Base-by-base conservation (phyloP, 1,140 invertebrate genomes). In the Diprion similis region DNA sequence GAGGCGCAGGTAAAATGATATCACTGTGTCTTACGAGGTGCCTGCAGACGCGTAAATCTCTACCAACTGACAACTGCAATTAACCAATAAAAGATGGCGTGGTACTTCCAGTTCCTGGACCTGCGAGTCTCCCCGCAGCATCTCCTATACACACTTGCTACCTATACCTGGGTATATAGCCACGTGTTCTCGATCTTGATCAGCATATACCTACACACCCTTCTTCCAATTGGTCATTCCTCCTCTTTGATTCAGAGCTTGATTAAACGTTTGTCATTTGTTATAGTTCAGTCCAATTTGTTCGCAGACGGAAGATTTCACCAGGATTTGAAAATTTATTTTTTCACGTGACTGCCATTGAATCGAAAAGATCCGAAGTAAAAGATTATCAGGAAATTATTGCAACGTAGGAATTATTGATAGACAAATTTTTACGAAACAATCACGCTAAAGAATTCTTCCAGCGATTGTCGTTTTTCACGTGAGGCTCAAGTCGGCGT, bases 1-100 rank as follows among this genome's bases (percentile, higher is more conserved):
- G 51, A 59, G 51, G 51, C 51, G n/a, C 51, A 59, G 51, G 51
- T 59, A 59, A 59, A 59, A 17, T 17, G n/a, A 59, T 59, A 59
- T 59, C 51, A 59, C 51, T 59, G 51, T 59, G 51, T 59, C 51
- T 59, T 59, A 59, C n/a, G 51, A 13, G 51, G 11, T 13, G 51
- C 11, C 6, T 17, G 51, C 51, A 59, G 51, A 59, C 51, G 51
- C 51, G 51, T 59, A 59, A 59, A 59, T 59, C 51, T 59, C 51
- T 59, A 15, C n/a, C 51, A 59, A 59, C 51, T 59, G 51, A 59
- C 51, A 59, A 59, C 51, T 59, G 51, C 51, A 59, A 59, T 59
- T 59, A 59, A 59, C 51, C 51, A 59, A 59, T 59, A 59, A 59
- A 59, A 59, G 51, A 59, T 59, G 51, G 51, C 51, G 51, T 59